phyloP scores from a whole-genome alignment of 2,113 vertebrate species.

The Sisor rabdophorus region DNA sequence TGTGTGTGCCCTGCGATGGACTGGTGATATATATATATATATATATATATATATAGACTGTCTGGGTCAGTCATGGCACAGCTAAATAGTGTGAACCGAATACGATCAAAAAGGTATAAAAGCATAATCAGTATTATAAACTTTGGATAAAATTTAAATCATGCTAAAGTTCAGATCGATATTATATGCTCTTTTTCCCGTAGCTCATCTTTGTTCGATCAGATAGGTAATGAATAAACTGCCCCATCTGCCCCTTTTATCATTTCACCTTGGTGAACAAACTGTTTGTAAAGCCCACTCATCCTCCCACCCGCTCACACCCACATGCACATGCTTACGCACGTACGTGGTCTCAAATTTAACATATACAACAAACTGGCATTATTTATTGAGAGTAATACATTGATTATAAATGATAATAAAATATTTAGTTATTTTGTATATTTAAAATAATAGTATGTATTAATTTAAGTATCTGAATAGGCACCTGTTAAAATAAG shows the following conservation, averaged over 20 bases:
- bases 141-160: constrained; percentile 13
- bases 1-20: too few relatives aligned
- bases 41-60: too few relatives aligned
- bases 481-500: too few relatives aligned
- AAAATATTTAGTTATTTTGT: neutral
- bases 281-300: constrained; percentile 46
- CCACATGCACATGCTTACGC: neutral
- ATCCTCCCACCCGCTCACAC: neutral
- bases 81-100: neutral
- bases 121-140: neutral
- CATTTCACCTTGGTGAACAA: constrained; percentile 59
- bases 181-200: constrained; percentile 48
- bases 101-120: too few relatives aligned
- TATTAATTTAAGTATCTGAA: neutral
- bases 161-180: constrained; percentile 41
- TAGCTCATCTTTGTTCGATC: constrained; percentile 58
- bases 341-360: neutral
- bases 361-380: neutral
- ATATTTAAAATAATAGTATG: neutral
- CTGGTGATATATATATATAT: too few relatives aligned
- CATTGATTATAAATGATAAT: neutral
- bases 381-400: neutral
- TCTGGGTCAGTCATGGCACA: neutral
- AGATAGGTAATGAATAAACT: constrained; percentile 71
- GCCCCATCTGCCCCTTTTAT: constrained; percentile 52